phyloP scores from a whole-genome alignment of 2,113 vertebrate genomes.

The Phycodurus eques region DNA sequence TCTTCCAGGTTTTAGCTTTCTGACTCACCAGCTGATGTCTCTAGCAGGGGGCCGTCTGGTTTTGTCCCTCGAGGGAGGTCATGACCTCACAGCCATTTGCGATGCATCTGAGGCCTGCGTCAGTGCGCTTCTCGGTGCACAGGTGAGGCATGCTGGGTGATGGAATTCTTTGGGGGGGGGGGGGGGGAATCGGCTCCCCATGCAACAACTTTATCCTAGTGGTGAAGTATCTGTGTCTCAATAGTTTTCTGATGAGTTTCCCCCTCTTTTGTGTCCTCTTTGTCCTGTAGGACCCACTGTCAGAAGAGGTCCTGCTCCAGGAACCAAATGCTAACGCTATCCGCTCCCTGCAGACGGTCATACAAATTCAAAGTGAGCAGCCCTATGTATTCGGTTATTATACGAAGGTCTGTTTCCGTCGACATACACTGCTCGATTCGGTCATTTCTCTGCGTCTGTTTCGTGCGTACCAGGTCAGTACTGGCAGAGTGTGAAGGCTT shows the following conservation, averaged over 20 bases:
- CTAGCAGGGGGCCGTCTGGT: constrained; percentile 87
- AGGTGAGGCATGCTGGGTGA: constrained; percentile 75
- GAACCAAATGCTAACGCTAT: constrained; percentile 84
- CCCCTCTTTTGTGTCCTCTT: not conserved
- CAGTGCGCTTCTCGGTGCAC: constrained; percentile 83
- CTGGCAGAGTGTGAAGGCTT: constrained; percentile 83
- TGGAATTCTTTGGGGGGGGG: constrained; percentile 9
- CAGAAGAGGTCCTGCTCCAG: constrained; percentile 83
- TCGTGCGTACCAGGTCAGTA: constrained; percentile 80
- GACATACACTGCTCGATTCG: not conserved
- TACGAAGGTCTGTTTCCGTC: not conserved
- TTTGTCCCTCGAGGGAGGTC: constrained; percentile 88
- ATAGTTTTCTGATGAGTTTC: not conserved
- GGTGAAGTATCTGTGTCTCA: not conserved
- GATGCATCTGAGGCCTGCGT: constrained; percentile 93
- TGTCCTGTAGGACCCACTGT: constrained; percentile 74
- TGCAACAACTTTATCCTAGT: not conserved
- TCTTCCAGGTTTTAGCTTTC: constrained; percentile 85
- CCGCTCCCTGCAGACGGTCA: constrained; percentile 83
- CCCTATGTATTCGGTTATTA: not conserved
- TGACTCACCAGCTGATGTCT: constrained; percentile 90
- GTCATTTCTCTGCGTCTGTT: not conserved
- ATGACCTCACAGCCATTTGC: constrained; percentile 94
- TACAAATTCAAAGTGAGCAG: constrained; percentile 89
- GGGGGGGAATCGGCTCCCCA: too few species aligned